Evolutionary conservation across 2,888 invertebrate species (phyloP).

Genomic region (Cheilosia impressa): DNA sequence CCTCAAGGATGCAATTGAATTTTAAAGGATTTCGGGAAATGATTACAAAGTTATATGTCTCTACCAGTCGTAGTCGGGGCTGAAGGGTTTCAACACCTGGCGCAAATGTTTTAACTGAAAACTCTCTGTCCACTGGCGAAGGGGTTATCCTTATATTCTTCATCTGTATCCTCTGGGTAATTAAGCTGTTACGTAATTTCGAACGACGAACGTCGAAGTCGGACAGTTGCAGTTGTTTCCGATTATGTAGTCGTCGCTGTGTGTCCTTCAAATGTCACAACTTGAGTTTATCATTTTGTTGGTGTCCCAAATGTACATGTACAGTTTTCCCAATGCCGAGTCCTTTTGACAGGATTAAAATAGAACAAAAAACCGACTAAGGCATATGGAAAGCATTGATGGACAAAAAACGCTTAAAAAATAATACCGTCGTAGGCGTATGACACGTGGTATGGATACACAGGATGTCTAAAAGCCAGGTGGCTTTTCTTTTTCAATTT

Average conservation of each 20-base stretch:
- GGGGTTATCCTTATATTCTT: conserved; percentile 64
- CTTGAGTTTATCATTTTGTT: conserved; percentile 39
- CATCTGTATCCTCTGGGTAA: conserved; percentile 70
- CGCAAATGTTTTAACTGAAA: conserved; percentile 31
- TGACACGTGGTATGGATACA: conserved; percentile 64
- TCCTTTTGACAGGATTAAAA: conserved; percentile 47
- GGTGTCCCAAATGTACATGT: not conserved
- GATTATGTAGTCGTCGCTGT: conserved; percentile 14
- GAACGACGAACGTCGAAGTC: not conserved
- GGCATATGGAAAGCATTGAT: conserved; percentile 52
- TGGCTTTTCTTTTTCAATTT: conserved; percentile 48
- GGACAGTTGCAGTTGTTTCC: conserved; percentile 55
- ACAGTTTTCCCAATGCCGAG: conserved; percentile 15
- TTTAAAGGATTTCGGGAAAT: conserved; percentile 65
- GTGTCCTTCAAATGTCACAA: conserved; percentile 68
- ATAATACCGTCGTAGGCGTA: conserved; percentile 54
- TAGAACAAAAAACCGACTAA: conserved; percentile 17
- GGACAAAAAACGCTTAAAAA: conserved; percentile 23
- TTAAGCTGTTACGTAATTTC: conserved; percentile 65
- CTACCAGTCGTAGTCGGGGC: not conserved
- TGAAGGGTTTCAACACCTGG: conserved; percentile 58
- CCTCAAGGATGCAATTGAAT: conserved; percentile 70
- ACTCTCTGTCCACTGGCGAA: conserved; percentile 27
- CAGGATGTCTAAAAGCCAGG: conserved; percentile 72
- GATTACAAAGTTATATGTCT: conserved; percentile 48